Percentiles rank a stretch among this genome's conserved stretches.
phyloP scores from a whole-genome alignment of 2,113 vertebrate genomes.

The Scophthalmus maximus region DNA sequence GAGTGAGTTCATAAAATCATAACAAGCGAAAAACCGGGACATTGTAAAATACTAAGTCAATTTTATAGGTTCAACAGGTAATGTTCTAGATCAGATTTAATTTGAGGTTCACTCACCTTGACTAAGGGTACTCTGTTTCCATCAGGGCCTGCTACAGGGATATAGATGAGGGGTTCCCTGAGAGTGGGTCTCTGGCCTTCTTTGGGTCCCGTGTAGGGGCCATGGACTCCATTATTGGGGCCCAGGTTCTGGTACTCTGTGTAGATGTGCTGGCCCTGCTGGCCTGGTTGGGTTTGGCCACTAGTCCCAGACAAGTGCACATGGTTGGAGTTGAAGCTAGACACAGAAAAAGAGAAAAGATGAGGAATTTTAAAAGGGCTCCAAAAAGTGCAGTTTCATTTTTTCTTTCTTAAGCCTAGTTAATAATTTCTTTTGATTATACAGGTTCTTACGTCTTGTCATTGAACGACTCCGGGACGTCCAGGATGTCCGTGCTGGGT shows the following conservation, averaged over 20 bases:
- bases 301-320: conserved; percentile 89
- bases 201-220: conserved; percentile 65
- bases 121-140: conserved; percentile 88
- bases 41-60: no score
- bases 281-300: conserved; percentile 83
- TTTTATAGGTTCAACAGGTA: no score
- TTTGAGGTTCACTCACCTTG: conserved; percentile 64
- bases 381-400: no score
- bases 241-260: conserved; percentile 89
- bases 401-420: background rate
- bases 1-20: background rate
- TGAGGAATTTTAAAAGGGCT: background rate
- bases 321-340: conserved; percentile 84
- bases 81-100: background rate
- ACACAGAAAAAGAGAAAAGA: background rate
- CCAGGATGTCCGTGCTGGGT: conserved; percentile 86
- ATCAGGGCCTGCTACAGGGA: conserved; percentile 81
- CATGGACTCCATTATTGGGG: conserved; percentile 74
- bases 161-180: conserved; percentile 79
- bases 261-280: conserved; percentile 91
- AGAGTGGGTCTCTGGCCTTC: conserved; percentile 78
- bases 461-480: conserved; percentile 86
- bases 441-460: conserved; percentile 60
- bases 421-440: background rate
- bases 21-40: background rate